phyloP scores from a whole-genome alignment of 2,888 invertebrate species.

The Prenolepis imparis region DNA sequence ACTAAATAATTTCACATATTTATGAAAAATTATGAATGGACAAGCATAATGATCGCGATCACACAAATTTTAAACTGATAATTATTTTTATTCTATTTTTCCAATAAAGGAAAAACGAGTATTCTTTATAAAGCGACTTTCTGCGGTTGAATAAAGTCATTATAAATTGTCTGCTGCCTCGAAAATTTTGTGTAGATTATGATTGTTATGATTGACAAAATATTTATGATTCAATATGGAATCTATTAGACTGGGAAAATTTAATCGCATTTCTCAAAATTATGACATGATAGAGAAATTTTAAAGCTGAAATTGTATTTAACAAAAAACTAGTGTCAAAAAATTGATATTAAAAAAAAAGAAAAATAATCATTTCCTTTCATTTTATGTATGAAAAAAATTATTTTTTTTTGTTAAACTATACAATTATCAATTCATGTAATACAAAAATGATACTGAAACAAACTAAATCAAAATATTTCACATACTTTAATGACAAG shows the following conservation, averaged over 20 bases:
- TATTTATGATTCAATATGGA: not conserved
- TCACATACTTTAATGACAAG: slow-evolving; percentile 14
- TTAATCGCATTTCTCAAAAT: slow-evolving; percentile 1
- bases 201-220: not conserved
- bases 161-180: slow-evolving; percentile 22
- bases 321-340: too few relatives aligned
- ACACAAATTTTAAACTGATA: slow-evolving; percentile 30
- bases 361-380: too few relatives aligned
- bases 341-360: too few relatives aligned
- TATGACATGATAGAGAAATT: not conserved
- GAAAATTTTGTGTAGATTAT: slow-evolving; percentile 15
- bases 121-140: slow-evolving; percentile 23
- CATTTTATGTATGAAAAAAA: too few relatives aligned
- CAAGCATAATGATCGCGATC: slow-evolving; percentile 38
- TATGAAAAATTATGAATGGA: slow-evolving; percentile 24
- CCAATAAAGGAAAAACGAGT: not conserved
- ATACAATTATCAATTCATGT: not conserved
- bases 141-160: slow-evolving; percentile 21
- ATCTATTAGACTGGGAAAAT: not conserved
- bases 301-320: too few relatives aligned
- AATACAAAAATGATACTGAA: too few relatives aligned
- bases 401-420: too few relatives aligned
- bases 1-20: not conserved
- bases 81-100: slow-evolving; percentile 30
- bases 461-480: not conserved